Conservation (phyloP, 1,140 invertebrate species). For the Drosophila varians region DNA sequence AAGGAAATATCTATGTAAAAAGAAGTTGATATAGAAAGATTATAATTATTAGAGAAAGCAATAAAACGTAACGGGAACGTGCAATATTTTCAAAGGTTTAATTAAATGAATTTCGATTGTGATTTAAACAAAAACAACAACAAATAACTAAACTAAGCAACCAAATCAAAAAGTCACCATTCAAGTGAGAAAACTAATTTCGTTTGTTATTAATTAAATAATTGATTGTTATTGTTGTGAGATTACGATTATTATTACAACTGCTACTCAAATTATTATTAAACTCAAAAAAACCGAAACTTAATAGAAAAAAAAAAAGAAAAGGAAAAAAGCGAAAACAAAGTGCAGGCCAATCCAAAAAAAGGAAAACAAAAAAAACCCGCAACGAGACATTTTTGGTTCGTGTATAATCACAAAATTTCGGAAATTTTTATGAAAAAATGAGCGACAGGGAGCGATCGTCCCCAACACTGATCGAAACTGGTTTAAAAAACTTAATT, state of each 20-base stretch:
- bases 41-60: constrained; percentile 32
- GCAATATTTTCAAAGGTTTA: constrained; percentile 77
- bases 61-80: constrained; percentile 68
- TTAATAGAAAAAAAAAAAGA: constrained; percentile 6
- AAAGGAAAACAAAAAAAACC: constrained; percentile 23
- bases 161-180: constrained; percentile 40
- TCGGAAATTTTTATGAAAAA: constrained; percentile 84
- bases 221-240: constrained; percentile 56
- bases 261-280: constrained; percentile 17
- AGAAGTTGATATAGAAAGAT: constrained; percentile 14
- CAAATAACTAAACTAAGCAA: constrained; percentile 51
- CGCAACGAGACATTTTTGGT: constrained; percentile 41
- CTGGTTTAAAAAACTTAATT: constrained; percentile 91
- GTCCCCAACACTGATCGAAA: constrained; percentile 90
- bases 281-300: constrained; percentile 15
- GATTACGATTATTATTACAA: constrained; percentile 40
- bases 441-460: constrained; percentile 92
- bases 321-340: constrained; percentile 11
- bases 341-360: constrained; percentile 31
- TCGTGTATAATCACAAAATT: constrained; percentile 80
- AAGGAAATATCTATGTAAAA: constrained; percentile 39
- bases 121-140: constrained; percentile 41
- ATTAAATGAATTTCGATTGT: constrained; percentile 62
- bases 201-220: constrained; percentile 37
- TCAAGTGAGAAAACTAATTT: constrained; percentile 27